Conservation (phyloP, 2,888 invertebrate species). For the Gandaritis pyraliata region DNA sequence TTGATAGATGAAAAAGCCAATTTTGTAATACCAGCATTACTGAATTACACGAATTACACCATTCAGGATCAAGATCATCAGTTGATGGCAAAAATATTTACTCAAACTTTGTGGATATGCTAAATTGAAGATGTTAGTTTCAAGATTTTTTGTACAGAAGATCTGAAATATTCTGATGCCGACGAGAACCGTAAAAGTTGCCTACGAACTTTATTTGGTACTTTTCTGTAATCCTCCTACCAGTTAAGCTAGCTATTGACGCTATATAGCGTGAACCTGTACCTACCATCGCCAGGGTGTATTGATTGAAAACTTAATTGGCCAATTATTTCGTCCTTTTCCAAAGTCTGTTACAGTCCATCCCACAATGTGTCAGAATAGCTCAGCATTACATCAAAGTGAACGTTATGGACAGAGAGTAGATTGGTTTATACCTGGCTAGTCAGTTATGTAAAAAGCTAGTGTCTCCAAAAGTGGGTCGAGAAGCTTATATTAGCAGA, state of each 20-base stretch:
- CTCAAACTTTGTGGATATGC: too few species aligned
- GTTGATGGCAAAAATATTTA: too few species aligned
- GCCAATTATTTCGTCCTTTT: conserved; percentile 40
- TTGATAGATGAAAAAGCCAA: too few species aligned
- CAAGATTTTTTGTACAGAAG: too few species aligned
- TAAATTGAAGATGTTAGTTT: too few species aligned
- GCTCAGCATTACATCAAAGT: neutral
- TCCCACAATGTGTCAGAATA: neutral
- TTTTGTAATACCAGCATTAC: too few species aligned
- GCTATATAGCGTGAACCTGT: conserved; percentile 29
- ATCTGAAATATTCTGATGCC: too few species aligned
- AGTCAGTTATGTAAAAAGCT: neutral
- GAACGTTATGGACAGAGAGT: neutral
- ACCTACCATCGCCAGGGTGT: conserved; percentile 16
- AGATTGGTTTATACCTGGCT: neutral
- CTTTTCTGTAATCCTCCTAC: conserved; percentile 36
- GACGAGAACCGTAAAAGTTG: conserved; percentile 15
- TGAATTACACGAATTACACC: too few species aligned
- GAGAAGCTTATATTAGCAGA: neutral
- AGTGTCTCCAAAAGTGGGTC: conserved; percentile 6
- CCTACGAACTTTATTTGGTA: conserved; percentile 12
- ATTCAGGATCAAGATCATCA: too few species aligned
- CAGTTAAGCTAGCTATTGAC: conserved; percentile 25
- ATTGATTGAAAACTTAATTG: conserved; percentile 37
- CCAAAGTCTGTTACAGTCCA: conserved; percentile 10